phyloP scores from a whole-genome alignment of 2,888 invertebrate genomes.

The Polyommatus iphigenia region DNA sequence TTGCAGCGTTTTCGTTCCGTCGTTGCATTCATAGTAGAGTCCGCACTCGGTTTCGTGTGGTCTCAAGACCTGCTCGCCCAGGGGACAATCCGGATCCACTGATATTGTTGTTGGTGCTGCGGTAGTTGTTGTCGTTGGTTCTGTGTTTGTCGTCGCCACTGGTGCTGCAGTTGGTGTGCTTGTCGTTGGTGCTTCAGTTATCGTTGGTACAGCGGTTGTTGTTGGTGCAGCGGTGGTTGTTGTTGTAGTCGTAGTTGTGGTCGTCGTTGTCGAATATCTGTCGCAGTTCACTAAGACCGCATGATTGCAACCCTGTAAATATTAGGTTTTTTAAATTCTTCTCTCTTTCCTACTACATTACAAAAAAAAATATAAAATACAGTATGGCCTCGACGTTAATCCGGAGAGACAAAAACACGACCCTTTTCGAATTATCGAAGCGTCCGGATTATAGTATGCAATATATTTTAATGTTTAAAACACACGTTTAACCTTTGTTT shows the following conservation, averaged over 20 bases:
- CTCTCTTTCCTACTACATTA: background rate
- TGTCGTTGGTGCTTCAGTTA: conserved; percentile 31
- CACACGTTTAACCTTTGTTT: too few relatives aligned
- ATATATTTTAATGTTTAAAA: too few relatives aligned
- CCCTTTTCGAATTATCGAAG: too few relatives aligned
- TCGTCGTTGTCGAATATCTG: conserved; percentile 36
- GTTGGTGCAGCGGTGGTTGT: conserved; percentile 32
- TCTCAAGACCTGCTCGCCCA: conserved; percentile 43
- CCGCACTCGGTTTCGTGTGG: conserved; percentile 55
- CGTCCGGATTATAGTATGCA: too few relatives aligned
- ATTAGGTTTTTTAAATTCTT: background rate
- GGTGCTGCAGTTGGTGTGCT: conserved; percentile 1
- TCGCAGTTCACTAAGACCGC: conserved; percentile 31
- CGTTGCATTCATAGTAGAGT: conserved; percentile 55
- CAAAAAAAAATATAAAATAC: too few relatives aligned
- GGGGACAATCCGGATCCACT: conserved; percentile 29
- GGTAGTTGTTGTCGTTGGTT: conserved; percentile 30
- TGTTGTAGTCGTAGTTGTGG: conserved; percentile 37
- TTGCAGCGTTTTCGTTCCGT: conserved; percentile 47
- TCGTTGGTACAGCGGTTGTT: background rate
- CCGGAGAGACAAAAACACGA: too few relatives aligned
- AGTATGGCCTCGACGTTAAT: too few relatives aligned
- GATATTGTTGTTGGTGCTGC: conserved; percentile 28
- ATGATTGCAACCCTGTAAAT: conserved; percentile 36
- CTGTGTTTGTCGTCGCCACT: conserved; percentile 17